phyloP scores from a whole-genome alignment of 2,888 invertebrate species.

The Lampropteryx suffumata region DNA sequence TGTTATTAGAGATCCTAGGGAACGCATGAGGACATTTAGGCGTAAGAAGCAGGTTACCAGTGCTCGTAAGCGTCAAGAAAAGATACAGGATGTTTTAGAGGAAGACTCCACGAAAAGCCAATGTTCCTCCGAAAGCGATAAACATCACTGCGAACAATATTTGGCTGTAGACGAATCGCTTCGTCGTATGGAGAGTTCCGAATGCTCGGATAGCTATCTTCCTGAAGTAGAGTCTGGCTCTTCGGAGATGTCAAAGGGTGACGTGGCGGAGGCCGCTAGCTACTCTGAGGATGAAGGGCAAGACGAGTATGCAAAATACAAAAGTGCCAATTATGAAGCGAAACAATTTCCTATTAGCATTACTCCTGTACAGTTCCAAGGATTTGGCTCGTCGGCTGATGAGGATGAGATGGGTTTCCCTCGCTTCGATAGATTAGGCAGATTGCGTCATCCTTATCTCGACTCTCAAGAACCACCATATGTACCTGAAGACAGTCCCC shows the following conservation, averaged over 20 bases:
- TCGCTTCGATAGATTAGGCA: constrained; percentile 83
- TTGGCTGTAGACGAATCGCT: constrained; percentile 67
- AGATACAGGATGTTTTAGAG: constrained; percentile 79
- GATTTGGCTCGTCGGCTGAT: constrained; percentile 84
- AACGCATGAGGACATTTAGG: constrained; percentile 86
- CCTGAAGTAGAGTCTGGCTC: constrained; percentile 85
- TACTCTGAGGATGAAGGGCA: constrained; percentile 83
- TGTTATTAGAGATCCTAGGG: constrained; percentile 86
- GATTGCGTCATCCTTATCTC: constrained; percentile 78
- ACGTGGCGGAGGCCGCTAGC: constrained; percentile 66
- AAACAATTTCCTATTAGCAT: constrained; percentile 74
- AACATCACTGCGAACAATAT: constrained; percentile 63
- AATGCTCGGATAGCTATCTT: constrained; percentile 87
- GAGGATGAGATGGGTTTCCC: constrained; percentile 87
- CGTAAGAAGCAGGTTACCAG: constrained; percentile 85
- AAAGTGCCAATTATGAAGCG: constrained; percentile 64
- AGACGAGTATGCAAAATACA: constrained; percentile 72
- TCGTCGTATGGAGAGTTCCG: constrained; percentile 84
- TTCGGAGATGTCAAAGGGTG: constrained; percentile 83
- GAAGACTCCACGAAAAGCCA: constrained; percentile 79
- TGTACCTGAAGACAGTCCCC: constrained; percentile 76
- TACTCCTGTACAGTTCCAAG: constrained; percentile 81
- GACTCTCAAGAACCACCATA: constrained; percentile 75
- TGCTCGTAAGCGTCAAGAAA: constrained; percentile 81
- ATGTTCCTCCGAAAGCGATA: constrained; percentile 78